These are phyloP conservation scores for Perizoma affinitatum DNA, from an alignment of 2,888 invertebrate species.

Conservation along the genomic window DNA sequence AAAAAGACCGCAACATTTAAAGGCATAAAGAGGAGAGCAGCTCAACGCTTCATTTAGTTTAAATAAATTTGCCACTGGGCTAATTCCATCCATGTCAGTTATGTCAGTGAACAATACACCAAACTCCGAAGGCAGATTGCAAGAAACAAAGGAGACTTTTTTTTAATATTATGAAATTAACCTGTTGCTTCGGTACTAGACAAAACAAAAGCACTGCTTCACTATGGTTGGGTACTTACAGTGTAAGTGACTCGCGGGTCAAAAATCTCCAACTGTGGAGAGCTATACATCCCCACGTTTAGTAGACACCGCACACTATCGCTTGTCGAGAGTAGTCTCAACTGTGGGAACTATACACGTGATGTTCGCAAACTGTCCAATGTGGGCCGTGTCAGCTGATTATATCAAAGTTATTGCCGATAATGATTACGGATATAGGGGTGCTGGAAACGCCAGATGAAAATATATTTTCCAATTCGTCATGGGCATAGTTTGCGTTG, in stretches of 20 bases:
- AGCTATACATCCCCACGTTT: constrained; percentile 14
- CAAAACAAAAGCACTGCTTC: no score
- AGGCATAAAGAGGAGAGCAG: no score
- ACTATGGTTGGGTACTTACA: constrained; percentile 9
- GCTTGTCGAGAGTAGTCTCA: background rate
- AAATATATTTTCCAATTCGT: background rate
- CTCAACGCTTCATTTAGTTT: no score
- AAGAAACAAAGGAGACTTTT: background rate
- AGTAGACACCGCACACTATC: background rate
- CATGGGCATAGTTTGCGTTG: background rate
- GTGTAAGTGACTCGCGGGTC: background rate
- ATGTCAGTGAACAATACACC: no score
- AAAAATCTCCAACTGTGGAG: constrained; percentile 2
- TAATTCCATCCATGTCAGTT: no score
- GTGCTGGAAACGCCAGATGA: constrained; percentile 18
- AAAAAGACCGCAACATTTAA: no score
- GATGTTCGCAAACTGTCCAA: constrained; percentile 11
- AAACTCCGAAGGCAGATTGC: no score
- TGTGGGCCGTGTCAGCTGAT: constrained; percentile 17
- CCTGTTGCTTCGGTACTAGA: no score
- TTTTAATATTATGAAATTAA: no score
- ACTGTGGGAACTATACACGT: background rate
- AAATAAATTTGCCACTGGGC: no score
- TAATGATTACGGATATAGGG: constrained; percentile 17
- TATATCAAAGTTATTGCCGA: constrained; percentile 18